Evolutionary conservation across 1,140 invertebrate species (phyloP), one percentile per base, ranked within the genome.

Genomic region (Bombus polaris): DNA sequence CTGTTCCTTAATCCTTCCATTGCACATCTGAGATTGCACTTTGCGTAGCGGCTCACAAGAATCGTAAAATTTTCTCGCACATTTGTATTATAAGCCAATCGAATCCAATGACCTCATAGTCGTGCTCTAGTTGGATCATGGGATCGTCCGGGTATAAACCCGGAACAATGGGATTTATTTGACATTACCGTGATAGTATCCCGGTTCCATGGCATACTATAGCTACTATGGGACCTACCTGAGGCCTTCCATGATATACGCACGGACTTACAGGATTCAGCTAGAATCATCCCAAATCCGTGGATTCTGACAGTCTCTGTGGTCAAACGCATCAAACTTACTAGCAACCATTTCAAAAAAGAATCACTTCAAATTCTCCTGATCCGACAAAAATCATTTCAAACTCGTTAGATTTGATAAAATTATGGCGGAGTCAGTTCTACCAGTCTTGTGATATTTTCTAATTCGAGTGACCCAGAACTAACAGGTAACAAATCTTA

Each of bases 81-180:
- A 62, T 62, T 62, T 28, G 59, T 62, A n/a, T 62, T n/a, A 62
- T n/a, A 66, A 32, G 15, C 13, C n/a, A 66, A 66, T 66, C 65
- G 65, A 32, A 66, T 15, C 65, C n/a, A 15, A 66, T 66, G 15
- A 66, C 65, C 65, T 32, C n/a, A 32, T 32, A 66, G 65, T 66
- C n/a, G 15, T 32, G 65, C n/a, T 66, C 15, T 66, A 66, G 5
- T 66, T 32, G 65, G 65, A 66, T 32, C 65, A 66, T 66, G 15
- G 65, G 65, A 66, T 66, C 65, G n/a, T 32, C n/a, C 13, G n/a
- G 13, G 15, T 35, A 32, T 66, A 15, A 66, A 66, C 65, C 65
- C 65, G 65, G n/a, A 66, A 18, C 65, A 66, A 32, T 66, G n/a
- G 65, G 65, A 66, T 66, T 66, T 66, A 66, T 32, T 35, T 66